Conservation (phyloP, 2,888 invertebrate genomes). For the Limenitis camilla region DNA sequence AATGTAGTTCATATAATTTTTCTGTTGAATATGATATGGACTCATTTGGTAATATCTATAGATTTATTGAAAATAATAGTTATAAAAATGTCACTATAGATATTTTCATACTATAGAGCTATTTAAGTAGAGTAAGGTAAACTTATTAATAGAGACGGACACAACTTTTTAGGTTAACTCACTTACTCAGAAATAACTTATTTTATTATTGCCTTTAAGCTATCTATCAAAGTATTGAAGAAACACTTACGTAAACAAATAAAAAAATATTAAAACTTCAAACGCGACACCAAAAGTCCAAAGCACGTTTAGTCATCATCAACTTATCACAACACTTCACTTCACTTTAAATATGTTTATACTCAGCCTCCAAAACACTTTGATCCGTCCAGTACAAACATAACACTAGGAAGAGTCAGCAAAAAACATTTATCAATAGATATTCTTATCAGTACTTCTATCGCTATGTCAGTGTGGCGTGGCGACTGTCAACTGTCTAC, state of each 20-base stretch:
- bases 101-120: too few species aligned
- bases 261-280: conserved; percentile 12
- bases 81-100: too few species aligned
- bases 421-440: conserved; percentile 62
- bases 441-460: conserved; percentile 67
- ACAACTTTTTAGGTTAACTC: too few species aligned
- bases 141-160: too few species aligned
- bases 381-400: conserved; percentile 17
- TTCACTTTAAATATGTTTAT: conserved; percentile 35
- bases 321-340: conserved; percentile 51
- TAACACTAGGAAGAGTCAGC: conserved; percentile 41
- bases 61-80: too few species aligned
- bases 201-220: too few species aligned
- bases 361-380: conserved; percentile 18
- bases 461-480: conserved; percentile 74
- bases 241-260: conserved; percentile 20
- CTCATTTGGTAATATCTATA: too few species aligned
- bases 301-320: conserved; percentile 42
- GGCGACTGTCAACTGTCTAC: conserved; percentile 75
- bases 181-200: too few species aligned
- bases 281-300: conserved; percentile 21
- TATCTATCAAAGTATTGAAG: background rate
- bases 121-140: too few species aligned
- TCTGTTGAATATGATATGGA: too few species aligned
- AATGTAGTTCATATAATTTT: too few species aligned